phyloP scores from a whole-genome alignment of 1,140 invertebrate species.

The Lasioglossum albipes region DNA sequence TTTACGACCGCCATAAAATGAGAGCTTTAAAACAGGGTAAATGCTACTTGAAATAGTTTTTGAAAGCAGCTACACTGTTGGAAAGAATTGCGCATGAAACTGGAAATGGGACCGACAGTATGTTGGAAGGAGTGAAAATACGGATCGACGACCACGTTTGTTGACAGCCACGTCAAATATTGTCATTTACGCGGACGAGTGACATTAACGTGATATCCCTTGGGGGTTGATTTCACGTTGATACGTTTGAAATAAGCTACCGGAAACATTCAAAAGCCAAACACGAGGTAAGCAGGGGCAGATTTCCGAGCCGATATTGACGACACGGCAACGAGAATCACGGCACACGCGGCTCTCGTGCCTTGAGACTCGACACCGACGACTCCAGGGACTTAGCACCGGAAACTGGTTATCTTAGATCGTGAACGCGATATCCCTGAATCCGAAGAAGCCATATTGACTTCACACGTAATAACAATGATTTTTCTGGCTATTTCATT shows the following conservation, averaged over 20 bases:
- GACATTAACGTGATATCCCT: too few species aligned
- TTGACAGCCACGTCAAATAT: neutral
- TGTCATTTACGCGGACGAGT: neutral
- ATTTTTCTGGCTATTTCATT: neutral
- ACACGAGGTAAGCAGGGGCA: neutral
- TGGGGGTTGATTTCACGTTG: neutral
- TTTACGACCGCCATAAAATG: too few species aligned
- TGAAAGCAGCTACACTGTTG: too few species aligned
- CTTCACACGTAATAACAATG: neutral
- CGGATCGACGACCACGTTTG: too few species aligned
- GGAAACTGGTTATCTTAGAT: conserved; percentile 25
- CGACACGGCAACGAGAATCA: conserved; percentile 6
- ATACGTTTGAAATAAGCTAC: neutral
- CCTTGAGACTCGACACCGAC: conserved; percentile 29
- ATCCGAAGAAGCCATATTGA: neutral
- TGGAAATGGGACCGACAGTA: too few species aligned
- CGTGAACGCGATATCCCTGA: conserved; percentile 1
- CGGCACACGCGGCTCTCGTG: conserved; percentile 20
- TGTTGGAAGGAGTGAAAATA: too few species aligned
- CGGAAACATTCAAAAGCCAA: neutral
- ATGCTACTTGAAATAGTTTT: too few species aligned
- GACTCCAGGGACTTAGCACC: conserved; percentile 7
- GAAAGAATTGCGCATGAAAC: too few species aligned
- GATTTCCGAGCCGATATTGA: conserved; percentile 19
- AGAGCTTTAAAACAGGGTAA: too few species aligned